Conservation (phyloP, 2,797 vertebrate species). For the Pelodytes ibericus region DNA sequence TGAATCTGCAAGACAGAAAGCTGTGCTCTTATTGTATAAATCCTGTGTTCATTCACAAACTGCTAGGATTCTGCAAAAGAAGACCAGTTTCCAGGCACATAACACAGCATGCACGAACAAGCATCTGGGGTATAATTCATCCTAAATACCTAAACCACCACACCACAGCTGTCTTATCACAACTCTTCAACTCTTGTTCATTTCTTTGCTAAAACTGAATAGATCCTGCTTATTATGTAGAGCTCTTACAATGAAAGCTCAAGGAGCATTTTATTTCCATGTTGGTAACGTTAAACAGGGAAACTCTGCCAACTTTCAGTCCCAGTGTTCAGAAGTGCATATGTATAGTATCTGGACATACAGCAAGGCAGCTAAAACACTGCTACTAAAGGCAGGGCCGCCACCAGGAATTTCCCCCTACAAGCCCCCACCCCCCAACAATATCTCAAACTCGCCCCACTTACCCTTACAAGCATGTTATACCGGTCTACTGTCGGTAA, state of each 20-base stretch:
- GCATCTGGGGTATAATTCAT: constrained; percentile 34
- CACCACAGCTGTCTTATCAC: constrained; percentile 24
- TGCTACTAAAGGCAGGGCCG: too few species aligned
- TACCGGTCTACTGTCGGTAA: too few species aligned
- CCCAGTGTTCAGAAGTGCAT: too few species aligned
- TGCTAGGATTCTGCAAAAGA: constrained; percentile 15
- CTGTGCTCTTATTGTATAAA: constrained; percentile 12
- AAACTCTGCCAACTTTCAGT: too few species aligned
- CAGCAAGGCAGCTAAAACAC: too few species aligned
- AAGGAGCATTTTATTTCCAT: too few species aligned
- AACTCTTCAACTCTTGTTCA: neutral
- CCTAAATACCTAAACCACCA: constrained; percentile 12
- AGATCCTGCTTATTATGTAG: neutral
- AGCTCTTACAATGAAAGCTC: neutral
- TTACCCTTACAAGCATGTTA: too few species aligned
- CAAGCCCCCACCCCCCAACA: too few species aligned
- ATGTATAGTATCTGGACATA: too few species aligned
- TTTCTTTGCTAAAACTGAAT: neutral
- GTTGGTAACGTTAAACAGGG: too few species aligned
- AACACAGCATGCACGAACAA: constrained; percentile 24
- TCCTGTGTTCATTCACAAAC: constrained; percentile 36
- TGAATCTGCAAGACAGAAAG: constrained; percentile 33
- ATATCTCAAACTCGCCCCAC: too few species aligned
- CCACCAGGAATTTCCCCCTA: too few species aligned
- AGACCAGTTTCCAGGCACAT: constrained; percentile 15